Base-by-base conservation (phyloP, 2,797 vertebrate genomes). In the Chelon auratus region DNA sequence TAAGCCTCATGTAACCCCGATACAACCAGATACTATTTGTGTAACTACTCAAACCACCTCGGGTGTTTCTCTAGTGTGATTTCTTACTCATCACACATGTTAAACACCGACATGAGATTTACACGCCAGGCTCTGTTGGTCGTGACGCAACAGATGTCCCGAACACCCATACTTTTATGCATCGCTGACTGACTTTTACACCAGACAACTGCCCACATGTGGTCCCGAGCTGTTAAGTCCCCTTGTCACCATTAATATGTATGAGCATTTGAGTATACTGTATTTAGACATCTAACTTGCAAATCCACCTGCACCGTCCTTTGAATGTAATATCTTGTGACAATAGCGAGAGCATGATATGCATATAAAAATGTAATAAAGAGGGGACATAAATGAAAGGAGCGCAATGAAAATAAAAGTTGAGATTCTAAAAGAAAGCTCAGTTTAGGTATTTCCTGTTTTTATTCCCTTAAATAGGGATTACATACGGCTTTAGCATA, bases 121-220 rank as follows among this genome's bases (percentile, higher is more conserved):
- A 33, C 30, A 33, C 3, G 30, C 30, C 6, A 33, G 30, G 30
- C 30, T 6, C 30, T 33, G 30, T 33, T 33, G 30, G 5, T 33
- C 30, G 3, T 33, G 30, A 33, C 30, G 17, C 4, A 47, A n/a
- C 3, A 66, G 39, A 47, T 45, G 13, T 48, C 39, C 30, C 22
- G 8, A 40, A 37, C 63, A 14, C 68, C 26, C 52, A 73, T 65
- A 15, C 3, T 54, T 52, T 43, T 13, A 74, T 40, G 17, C 56
- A 73, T 68, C 62, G 37, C 30, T 48, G 14, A 40, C 52, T 45
- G 55, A 69, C 8, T 68, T 68, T 72, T n/a, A 43, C 36, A 45
- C 50, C 0, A 8, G 73, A 63, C 48, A 62, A 30, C 51, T 15
- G 9, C 40, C 50, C 45, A 59, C 59, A 54, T 61, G 36, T 20